Percentiles rank a stretch among this genome's conserved stretches.
phyloP scores from a whole-genome alignment of 2,888 invertebrate species.

The Drepanosiphum platanoidis region DNA sequence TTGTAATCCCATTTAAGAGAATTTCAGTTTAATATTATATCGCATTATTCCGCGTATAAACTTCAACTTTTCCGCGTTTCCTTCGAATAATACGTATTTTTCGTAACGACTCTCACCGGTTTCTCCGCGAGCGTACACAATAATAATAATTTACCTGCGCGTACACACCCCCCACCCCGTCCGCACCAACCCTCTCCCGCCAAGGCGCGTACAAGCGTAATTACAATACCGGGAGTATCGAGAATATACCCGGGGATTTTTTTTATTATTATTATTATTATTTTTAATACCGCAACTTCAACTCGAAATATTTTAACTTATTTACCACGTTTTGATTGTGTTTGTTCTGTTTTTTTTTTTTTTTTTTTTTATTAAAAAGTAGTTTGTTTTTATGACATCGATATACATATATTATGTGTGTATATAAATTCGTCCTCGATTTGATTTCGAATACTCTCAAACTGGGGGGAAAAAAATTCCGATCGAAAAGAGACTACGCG shows the following conservation, averaged over 20 bases:
- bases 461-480: neutral
- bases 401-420: neutral
- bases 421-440: neutral
- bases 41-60: neutral
- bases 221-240: neutral
- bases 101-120: neutral
- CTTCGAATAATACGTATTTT: neutral
- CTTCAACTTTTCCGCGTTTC: neutral
- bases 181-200: too few species aligned
- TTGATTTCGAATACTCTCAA: neutral
- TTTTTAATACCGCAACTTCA: neutral
- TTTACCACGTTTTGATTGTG: neutral
- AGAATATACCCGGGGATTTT: neutral
- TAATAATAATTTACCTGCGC: neutral
- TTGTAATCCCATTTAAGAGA: neutral
- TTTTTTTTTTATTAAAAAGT: neutral
- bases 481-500: neutral
- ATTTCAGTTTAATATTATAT: neutral
- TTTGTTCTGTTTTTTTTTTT: too few species aligned
- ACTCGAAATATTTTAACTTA: neutral
- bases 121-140: neutral
- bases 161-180: too few species aligned
- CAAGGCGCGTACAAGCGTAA: neutral
- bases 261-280: neutral
- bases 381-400: neutral